Base-by-base conservation (phyloP, 2,888 invertebrate species). In the Drosophila lacicola region DNA sequence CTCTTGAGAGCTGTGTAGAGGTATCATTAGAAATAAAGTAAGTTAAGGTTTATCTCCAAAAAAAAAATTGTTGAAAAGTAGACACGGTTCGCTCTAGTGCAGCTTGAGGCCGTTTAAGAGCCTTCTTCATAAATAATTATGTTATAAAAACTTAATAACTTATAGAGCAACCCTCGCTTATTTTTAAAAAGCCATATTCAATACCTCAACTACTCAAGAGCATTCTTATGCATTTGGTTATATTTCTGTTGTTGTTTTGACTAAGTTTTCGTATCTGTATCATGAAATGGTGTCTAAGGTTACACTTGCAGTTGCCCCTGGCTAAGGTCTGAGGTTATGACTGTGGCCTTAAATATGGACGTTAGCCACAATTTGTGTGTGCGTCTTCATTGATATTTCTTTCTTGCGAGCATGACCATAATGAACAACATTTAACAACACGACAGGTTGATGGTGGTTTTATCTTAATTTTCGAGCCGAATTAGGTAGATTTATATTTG, bases 231-330 rank as follows among this genome's bases (percentile, higher is more conserved):
- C 17, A 41, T 17, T 53, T 57, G 29, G 29, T 5, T 45, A 33
- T 21, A 61, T 46, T 19, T 14, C 11, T 36, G 14, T 39, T 66
- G 9, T 63, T 78, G 63, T 45, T 21, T 53, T 46, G 39, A 41
- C 21, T 21, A 45, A 11, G 14, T 14, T 49, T 45, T 55, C 21
- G 41, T 34, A 34, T 72, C 11, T 57, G 29, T 45, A 50, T 29
- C 61, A 51, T 50, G 42, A 61, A 53, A 61, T 58, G 25, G 14
- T 57, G 67, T 72, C 51, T 77, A 61, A 78, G 78, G 78, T 78
- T 62, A 66, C 42, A 69, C 64, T 57, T 56, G 55, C 58, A 49
- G 47, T 41, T 46, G 56, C 42, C 66, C 56, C 67, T 39, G 64
- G 41, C 49, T 63, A 10, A 49, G 55, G 51, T 60, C 68, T 76